These are phyloP conservation scores for Platygyra sinensis DNA, from an alignment of 64 coral and sea anemone species.

Conservation along the genomic window DNA sequence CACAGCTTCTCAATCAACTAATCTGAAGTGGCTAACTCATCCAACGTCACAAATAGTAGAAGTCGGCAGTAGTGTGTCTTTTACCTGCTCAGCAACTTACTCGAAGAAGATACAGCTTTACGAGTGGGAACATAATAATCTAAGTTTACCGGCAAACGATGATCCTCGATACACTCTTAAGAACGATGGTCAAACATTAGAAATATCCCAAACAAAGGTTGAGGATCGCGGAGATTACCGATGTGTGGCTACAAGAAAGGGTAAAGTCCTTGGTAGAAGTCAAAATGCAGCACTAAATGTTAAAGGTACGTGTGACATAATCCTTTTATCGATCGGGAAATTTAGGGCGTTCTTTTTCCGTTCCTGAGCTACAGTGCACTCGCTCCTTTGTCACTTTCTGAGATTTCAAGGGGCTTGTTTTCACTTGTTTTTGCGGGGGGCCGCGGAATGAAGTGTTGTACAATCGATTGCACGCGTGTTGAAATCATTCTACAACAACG, in stretches of 20 bases:
- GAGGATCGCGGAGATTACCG: conserved; percentile 22
- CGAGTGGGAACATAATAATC: background rate
- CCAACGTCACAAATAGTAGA: conserved; percentile 6
- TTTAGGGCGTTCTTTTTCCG: background rate
- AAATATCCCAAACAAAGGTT: conserved; percentile 12
- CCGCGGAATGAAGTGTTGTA: background rate
- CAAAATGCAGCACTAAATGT: conserved; percentile 15
- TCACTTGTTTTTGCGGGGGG: background rate
- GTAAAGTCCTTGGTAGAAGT: background rate
- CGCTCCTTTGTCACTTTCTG: background rate
- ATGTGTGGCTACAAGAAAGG: conserved; percentile 6
- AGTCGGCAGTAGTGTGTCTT: background rate
- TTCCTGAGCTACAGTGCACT: conserved; percentile 4
- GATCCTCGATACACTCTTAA: background rate
- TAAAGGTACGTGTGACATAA: conserved; percentile 5
- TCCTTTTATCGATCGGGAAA: background rate
- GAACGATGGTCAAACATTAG: conserved; percentile 41
- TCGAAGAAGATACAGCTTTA: background rate
- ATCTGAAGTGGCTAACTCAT: conserved; percentile 8
- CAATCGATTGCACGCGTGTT: background rate
- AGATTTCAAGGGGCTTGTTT: conserved; percentile 12
- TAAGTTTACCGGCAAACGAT: background rate
- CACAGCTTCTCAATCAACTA: conserved; percentile 21
- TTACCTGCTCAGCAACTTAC: conserved; percentile 30
- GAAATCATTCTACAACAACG: background rate